A percentile compares a stretch with the other conserved stretches of the same genome.
Conservation (phyloP, 2,113 vertebrate genomes). For the Eupsittula cactorum region DNA sequence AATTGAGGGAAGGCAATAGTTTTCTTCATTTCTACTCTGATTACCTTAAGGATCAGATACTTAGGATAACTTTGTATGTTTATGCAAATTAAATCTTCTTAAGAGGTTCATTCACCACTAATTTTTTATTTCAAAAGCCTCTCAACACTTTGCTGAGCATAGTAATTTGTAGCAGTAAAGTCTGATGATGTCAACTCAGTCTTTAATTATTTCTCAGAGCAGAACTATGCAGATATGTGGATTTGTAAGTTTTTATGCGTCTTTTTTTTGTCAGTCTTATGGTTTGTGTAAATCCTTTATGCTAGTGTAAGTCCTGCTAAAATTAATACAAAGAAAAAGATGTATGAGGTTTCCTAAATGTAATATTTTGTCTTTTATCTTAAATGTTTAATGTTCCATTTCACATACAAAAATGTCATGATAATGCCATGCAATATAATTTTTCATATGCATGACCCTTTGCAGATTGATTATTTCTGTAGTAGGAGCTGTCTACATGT, state of each 20-base stretch:
- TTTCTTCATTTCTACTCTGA: neutral
- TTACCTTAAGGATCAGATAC: neutral
- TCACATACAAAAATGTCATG: neutral
- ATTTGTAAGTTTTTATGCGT: neutral
- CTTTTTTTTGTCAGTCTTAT: neutral
- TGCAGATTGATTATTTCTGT: neutral
- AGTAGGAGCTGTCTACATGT: neutral
- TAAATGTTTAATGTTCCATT: neutral
- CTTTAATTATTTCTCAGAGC: neutral
- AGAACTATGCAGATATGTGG: neutral
- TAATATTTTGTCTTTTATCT: neutral
- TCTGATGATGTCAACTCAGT: neutral
- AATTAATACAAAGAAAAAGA: neutral
- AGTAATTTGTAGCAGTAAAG: neutral
- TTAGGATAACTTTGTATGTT: neutral
- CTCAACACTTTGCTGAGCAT: neutral
- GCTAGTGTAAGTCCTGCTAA: neutral
- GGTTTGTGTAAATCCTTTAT: neutral
- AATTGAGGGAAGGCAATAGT: neutral
- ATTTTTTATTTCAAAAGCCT: slow-evolving; percentile 35
- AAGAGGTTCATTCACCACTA: slow-evolving; percentile 11
- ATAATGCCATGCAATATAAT: neutral
- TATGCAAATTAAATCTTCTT: neutral
- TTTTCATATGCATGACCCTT: neutral
- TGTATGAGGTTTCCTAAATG: neutral